Evolutionary conservation across 2,113 vertebrate genomes (phyloP), one percentile per base, ranked within the genome.

Genomic region (Dromaius novaehollandiae): DNA sequence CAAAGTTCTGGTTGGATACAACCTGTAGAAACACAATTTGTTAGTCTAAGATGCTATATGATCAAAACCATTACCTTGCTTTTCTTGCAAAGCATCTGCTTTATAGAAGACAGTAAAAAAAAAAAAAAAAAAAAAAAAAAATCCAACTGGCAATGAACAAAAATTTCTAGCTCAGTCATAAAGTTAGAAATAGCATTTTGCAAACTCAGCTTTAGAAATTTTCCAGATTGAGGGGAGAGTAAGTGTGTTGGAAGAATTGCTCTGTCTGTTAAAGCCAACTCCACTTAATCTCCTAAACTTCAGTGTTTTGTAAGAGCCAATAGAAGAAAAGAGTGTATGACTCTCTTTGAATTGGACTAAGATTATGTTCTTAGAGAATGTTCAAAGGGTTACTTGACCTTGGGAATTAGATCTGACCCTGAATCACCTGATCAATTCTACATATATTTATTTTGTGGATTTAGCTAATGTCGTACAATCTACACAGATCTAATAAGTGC

Each of bases 301-400:
- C 65, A 97, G 76, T 90, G 84, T 97, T 96, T 97, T 97, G 64
- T 97, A 91, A 96, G 78, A 96, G 86, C 80, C 74, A 91, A 73
- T 28, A 95, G 93, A 95, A 69, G 36, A 97, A 97, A 97, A 91
- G 86, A 44, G 53, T 55, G 60, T 92, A 65, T 96, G 94, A 95
- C 90, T 97, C 8, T 85, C 89, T 97, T 97, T 97, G 94, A 95
- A 95, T 88, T 97, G 91, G 77, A 42, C 86, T 95, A 94, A 97
- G 95, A 92, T 97, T 97, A 96, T 92, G 85, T 96, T 82, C 97
- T 98, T 97, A 97, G 73, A 94, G 82, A 81, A 85, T 92, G 86
- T 98, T 98, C 95, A 98, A 97, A 97, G 95, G 50, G 91, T 98
- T 97, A 94, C 95, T 97, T 98, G 96, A 97, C 97, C 96, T 96